Conservation (phyloP, 2,888 invertebrate genomes). For the Cephus nigrinus region DNA sequence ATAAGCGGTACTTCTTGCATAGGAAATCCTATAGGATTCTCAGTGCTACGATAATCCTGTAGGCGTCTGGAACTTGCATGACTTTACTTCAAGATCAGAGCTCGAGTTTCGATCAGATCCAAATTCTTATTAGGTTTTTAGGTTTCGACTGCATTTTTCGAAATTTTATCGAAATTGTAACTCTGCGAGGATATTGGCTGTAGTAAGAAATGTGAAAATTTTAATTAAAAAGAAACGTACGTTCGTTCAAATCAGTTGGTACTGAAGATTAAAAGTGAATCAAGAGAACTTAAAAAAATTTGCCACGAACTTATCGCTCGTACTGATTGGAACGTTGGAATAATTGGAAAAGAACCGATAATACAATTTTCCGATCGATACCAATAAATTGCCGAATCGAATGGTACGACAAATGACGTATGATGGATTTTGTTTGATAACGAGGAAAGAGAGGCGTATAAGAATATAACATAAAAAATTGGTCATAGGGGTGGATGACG, state of each 20-base stretch:
- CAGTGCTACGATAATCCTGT: not conserved
- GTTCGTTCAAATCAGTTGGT: not conserved
- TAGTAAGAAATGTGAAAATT: no score
- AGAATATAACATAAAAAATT: not conserved
- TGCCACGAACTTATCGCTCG: not conserved
- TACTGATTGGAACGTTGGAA: not conserved
- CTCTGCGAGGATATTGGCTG: no score
- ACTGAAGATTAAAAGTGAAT: not conserved
- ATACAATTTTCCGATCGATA: not conserved
- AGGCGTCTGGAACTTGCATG: not conserved
- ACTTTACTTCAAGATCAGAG: not conserved
- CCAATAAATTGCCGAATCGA: not conserved
- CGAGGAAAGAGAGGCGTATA: not conserved
- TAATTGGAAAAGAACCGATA: not conserved
- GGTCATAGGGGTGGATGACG: not conserved
- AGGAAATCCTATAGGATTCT: not conserved
- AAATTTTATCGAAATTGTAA: not conserved
- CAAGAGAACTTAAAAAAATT: not conserved
- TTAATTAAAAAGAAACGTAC: not conserved
- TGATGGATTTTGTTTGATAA: not conserved
- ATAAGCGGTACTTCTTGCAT: not conserved
- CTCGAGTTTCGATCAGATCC: not conserved
- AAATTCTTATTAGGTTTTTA: not conserved
- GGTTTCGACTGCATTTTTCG: not conserved
- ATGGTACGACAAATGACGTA: conserved; percentile 1